Evolutionary conservation across 2,113 vertebrate species (phyloP), one percentile per base, ranked within the genome.

Genomic region (Burhinus bistriatus): DNA sequence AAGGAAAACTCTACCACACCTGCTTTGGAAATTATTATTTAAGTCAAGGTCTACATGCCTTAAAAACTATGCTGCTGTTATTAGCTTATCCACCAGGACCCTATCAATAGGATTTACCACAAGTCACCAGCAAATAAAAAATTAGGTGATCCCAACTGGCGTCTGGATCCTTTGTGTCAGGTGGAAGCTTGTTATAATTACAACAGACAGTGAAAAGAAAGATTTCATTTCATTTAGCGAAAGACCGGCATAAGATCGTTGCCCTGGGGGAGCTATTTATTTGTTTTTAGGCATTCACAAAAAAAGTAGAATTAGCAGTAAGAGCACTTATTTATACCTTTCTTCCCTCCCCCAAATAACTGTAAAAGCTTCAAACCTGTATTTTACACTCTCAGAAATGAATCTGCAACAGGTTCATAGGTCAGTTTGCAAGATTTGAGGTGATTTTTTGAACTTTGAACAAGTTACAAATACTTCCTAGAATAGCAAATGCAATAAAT

Each of bases 401-500:
- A 83, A 92, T 94, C 80, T 92, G 69, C 69, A 94, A 1, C 44
- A 94, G 94, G 96, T 94, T 76, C 89, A 82, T 32, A 85, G 91
- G 95, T 94, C 93, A 84, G 52, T 6, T 73, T 92, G 83, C 80
- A 89, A 95, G 83, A 97, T 84, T 95, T 57, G 83, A 97, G 94
- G 91, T 95, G 92, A 86, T 96, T 94, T 94, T 92, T 87, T 95
- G 90, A 97, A 97, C 95, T 95, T 69, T 97, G 95, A 95, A 94
- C 96, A 95, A 94, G 91, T 95, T 79, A 95, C 95, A 96, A 96
- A 95, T 96, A 87, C 94, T 97, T 97, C 96, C 95, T 96, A 66
- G 13, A 89, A 92, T 87, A 95, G 94, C 93, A 97, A 95, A 93
- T 12, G 95, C 73, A 96, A 97, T 97, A 95, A 97, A 95, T 96